Evolutionary conservation across 53 echinoderm and acorn worm genomes (phyloP), one percentile per base, ranked within the genome.

Genomic region (Crossaster papposus): DNA sequence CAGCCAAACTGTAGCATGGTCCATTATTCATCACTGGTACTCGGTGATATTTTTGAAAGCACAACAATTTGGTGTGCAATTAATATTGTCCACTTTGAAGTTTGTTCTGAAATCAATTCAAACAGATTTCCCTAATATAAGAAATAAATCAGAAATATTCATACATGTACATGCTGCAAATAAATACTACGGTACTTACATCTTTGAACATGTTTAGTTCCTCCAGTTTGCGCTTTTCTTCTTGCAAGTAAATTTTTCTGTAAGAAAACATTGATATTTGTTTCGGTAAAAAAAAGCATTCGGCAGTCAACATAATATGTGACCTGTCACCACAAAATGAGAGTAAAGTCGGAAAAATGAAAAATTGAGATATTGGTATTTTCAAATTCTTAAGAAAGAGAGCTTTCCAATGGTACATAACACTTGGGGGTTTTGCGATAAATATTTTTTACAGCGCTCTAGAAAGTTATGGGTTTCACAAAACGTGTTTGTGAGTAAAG

Each of bases 221-320:
- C 33, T 95, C 91, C 30, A 95, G 86, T 64, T 89, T 92, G 74
- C 89, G 91, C 62, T 91, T 94, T 37, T 97, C 97, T 82, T 97
- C 97, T 85, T 86, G 91, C 64, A 94, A 77, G 82, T 92, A 96
- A 53, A 96, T 81, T 77, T 89, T 90, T 81, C 96, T 96, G 83
- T 8, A 51, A 80, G 54, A 80, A 80, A 36, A 31, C 32, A 80
- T 18, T 26, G 32, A 44, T 44, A 9, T 1, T 44, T 44, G 44
- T 44, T 1, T 44, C 44, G 44, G 44, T 44, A 44, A 44, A 44
- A 7, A 44, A 44, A 44, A 44, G 0, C 44, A 44, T 44, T 38
- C 44, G 0, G 44, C 9, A 44, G 44, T 0, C 5, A 44, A 44
- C 44, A 62, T 11, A 62, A 11, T 20, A 26, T 2, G n/a, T n/a